Evolutionary conservation across 2,113 vertebrate genomes (phyloP).

Genomic region (Anolis sagrei): DNA sequence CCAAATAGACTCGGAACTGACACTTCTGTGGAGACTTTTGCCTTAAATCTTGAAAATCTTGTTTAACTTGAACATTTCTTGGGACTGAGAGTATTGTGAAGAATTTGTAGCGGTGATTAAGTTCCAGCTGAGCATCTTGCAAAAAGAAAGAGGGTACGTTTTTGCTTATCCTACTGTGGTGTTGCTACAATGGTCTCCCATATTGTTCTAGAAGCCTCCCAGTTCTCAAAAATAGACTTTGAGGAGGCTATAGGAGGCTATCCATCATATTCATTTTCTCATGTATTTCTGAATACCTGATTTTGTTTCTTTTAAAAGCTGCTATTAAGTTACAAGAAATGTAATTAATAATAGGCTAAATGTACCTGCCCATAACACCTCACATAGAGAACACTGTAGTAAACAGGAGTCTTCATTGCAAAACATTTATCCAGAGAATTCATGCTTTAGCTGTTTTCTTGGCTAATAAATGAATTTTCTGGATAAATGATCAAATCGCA

Average conservation of each 20-base stretch:
- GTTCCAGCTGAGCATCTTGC: background rate
- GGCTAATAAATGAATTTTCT: background rate
- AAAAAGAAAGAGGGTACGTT: too few species aligned
- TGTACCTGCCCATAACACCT: background rate
- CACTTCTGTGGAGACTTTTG: too few species aligned
- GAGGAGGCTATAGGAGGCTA: too few species aligned
- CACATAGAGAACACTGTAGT: background rate
- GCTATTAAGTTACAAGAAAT: background rate
- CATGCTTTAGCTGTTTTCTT: background rate
- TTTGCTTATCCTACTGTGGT: background rate
- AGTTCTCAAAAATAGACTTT: background rate
- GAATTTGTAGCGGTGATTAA: background rate
- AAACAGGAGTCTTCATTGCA: background rate
- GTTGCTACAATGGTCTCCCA: background rate
- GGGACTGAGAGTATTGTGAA: background rate
- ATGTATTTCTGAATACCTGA: too few species aligned
- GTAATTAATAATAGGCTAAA: background rate
- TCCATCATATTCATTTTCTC: too few species aligned
- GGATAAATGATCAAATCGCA: background rate
- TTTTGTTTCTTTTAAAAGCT: background rate
- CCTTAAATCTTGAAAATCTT: background rate
- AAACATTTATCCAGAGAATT: background rate
- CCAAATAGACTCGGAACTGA: constrained; percentile 6
- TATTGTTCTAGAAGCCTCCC: background rate
- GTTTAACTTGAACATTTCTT: background rate